Conservation (phyloP, 2,888 invertebrate species). For the Caenorhabditis sp. region DNA sequence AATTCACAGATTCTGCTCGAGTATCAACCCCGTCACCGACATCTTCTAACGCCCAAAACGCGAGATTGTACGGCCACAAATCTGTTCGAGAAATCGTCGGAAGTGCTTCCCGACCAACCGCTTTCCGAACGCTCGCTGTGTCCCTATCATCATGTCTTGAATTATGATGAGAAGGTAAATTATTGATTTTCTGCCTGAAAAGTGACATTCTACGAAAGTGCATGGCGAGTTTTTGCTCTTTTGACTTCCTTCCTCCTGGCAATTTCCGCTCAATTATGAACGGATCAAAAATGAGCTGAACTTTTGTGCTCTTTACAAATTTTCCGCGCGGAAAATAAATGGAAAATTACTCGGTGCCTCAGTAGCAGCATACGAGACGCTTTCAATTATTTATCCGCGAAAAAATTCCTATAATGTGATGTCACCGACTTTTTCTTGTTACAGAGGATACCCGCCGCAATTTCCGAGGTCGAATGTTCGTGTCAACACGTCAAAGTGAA, state of each 20-base stretch:
- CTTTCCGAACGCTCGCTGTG: conserved; percentile 46
- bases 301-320: neutral
- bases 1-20: conserved; percentile 40
- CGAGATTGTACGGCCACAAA: conserved; percentile 18
- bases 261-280: conserved; percentile 43
- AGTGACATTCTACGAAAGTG: too few species aligned
- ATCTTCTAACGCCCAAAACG: conserved; percentile 26
- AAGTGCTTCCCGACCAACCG: conserved; percentile 56
- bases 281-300: conserved; percentile 40
- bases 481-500: conserved; percentile 34
- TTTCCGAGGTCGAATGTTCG: conserved; percentile 55
- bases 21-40: conserved; percentile 36
- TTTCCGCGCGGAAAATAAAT: neutral
- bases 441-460: conserved; percentile 58
- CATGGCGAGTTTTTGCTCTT: too few species aligned
- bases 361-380: neutral
- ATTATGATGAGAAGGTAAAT: conserved; percentile 51
- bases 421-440: conserved; percentile 21
- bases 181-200: too few species aligned
- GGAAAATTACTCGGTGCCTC: neutral
- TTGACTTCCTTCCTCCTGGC: too few species aligned
- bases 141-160: conserved; percentile 53
- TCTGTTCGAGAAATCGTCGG: conserved; percentile 25
- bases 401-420: conserved; percentile 2
- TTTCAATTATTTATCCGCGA: neutral